phyloP scores from a whole-genome alignment of 2,888 invertebrate species.

The Priocnemis perturbator region DNA sequence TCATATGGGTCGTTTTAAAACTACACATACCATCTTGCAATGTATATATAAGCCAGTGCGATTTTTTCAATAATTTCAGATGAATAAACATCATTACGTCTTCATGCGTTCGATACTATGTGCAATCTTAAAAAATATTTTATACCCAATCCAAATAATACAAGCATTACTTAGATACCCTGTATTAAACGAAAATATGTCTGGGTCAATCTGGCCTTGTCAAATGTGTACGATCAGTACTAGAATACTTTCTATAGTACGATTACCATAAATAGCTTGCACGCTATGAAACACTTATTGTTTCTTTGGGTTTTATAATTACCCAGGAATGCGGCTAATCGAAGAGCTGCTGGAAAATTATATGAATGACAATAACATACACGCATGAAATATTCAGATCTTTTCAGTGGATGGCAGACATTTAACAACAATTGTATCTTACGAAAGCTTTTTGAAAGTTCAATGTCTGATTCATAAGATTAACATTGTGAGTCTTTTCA shows the following conservation, averaged over 20 bases:
- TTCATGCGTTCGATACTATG: conserved; percentile 38
- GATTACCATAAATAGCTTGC: conserved; percentile 66
- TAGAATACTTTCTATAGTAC: conserved; percentile 56
- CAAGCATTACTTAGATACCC: conserved; percentile 69
- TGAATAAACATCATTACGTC: conserved; percentile 22
- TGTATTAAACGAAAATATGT: conserved; percentile 62
- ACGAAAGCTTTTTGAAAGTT: too few relatives aligned
- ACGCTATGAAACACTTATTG: conserved; percentile 65
- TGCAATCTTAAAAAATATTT: conserved; percentile 47
- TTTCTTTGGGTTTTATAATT: conserved; percentile 67
- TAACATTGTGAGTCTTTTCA: too few relatives aligned
- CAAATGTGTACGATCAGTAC: conserved; percentile 54
- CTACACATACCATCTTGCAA: conserved; percentile 41
- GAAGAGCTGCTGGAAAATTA: background rate
- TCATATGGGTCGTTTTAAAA: conserved; percentile 40
- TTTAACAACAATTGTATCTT: too few relatives aligned
- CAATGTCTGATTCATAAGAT: too few relatives aligned
- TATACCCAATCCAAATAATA: conserved; percentile 60
- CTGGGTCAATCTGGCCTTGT: conserved; percentile 64
- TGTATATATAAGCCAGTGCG: background rate
- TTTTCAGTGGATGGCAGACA: too few relatives aligned
- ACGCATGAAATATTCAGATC: background rate
- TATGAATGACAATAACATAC: conserved; percentile 20
- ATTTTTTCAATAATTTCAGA: conserved; percentile 26
- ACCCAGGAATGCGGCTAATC: conserved; percentile 44